Base-by-base conservation (phyloP, 2,113 vertebrate species). In the Felis chaus region DNA sequence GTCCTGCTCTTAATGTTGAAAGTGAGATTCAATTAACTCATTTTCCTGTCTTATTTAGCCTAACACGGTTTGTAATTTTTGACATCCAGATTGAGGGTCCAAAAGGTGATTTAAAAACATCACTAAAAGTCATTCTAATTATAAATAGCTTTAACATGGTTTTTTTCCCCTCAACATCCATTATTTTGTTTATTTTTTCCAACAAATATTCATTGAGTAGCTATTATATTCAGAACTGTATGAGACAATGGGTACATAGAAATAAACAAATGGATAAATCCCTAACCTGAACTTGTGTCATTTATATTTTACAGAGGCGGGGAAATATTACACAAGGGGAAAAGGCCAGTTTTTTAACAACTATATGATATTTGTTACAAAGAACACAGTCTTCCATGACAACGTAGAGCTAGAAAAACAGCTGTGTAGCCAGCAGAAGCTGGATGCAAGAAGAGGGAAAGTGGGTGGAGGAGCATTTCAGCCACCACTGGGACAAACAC, bases 161-260 rank as follows among this genome's bases (percentile, higher is more conserved):
- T 89, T 93, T 61, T 66, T 80, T 12, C 3, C 23, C 71, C 48
- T 73, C 45, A 94, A n/a, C 4, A 48, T 33, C 29, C n/a, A 73
- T 84, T 61, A 81, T 81, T 50, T 95, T 16, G n/a, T 91, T 92
- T 69, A 82, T 73, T 94, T 96, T 89, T 89, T 89, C 23, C 13
- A 68, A 53, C 2, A 57, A 71, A 25, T 81, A 45, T 33, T 57
- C 53, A 53, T 68, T 57, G 10, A 81, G 18, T 48, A 4, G 0
- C 33, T 87, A 7, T 61, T 73, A 21, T 33, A 50, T 69, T 74
- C 45, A 89, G n/a, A 27, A 45, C 14, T 87, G 0, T 45, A 61
- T 53, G 19, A 87, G n/a, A 18, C 11, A 61, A 1, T 27, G 29
- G 48, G 4, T 31, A 84, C n/a, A 84, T 29, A 71, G 25, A 68